Percentiles rank a stretch among this genome's conserved stretches.
These are phyloP conservation scores for crab-eating macaque (Macaca fascicularis) DNA, from an alignment of 2,113 vertebrate genomes.

Conservation along the genomic window DNA sequence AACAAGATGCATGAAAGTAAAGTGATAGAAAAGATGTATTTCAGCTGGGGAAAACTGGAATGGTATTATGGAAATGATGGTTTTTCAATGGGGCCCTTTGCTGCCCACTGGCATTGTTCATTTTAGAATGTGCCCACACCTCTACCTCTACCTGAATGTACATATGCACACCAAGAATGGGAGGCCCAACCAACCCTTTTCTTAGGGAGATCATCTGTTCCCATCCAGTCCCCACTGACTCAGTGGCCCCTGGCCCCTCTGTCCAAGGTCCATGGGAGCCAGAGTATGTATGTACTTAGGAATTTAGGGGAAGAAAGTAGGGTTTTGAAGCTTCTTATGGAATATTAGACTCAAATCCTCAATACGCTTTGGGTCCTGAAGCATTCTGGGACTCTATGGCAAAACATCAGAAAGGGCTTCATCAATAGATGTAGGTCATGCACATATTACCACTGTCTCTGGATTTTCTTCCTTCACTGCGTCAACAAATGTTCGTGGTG, in stretches of 20 bases:
- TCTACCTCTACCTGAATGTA: no score
- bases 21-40: neutral
- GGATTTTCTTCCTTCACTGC: no score
- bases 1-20: neutral
- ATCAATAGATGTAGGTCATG: neutral
- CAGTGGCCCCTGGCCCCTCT: neutral
- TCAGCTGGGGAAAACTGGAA: neutral
- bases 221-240: neutral
- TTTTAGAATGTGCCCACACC: rapidly evolving
- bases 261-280: neutral
- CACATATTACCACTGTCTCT: neutral
- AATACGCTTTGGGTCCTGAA: neutral
- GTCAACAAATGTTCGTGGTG: neutral
- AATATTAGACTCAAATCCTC: neutral
- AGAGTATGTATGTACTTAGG: neutral
- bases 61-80: neutral
- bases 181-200: neutral
- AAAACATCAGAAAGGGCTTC: neutral
- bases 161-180: no score
- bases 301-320: neutral
- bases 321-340: neutral
- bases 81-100: neutral
- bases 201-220: neutral
- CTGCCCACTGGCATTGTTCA: neutral
- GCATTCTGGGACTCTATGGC: neutral